Percentiles rank a stretch among this genome's conserved stretches.
Conservation (phyloP, 2,113 vertebrate genomes). For the Hassar affinis region DNA sequence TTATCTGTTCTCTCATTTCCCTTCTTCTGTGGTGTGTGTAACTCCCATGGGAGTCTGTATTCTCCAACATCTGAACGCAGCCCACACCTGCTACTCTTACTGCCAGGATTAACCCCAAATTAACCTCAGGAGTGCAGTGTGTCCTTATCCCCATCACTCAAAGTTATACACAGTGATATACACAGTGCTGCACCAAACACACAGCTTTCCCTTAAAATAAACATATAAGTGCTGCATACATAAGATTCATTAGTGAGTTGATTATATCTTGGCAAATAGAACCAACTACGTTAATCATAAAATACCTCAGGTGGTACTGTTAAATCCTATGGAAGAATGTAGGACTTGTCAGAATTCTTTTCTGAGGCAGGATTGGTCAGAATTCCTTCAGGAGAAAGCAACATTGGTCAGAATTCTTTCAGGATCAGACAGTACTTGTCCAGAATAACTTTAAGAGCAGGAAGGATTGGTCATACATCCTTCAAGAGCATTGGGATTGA, state of each 20-base stretch:
- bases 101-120: slow-evolving; percentile 9
- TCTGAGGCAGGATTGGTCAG: background rate
- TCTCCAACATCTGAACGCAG: slow-evolving; percentile 7
- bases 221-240: background rate
- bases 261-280: no score
- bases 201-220: background rate
- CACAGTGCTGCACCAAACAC: background rate
- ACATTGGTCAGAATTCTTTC: background rate
- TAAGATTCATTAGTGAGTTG: background rate
- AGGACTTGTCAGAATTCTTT: background rate
- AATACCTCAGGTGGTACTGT: background rate
- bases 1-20: slow-evolving; percentile 20
- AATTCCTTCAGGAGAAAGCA: background rate
- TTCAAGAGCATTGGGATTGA: no score
- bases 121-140: background rate
- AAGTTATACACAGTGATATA: no score
- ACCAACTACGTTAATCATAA: background rate
- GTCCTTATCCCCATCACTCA: background rate
- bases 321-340: background rate
- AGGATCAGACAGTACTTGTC: background rate
- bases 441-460: background rate
- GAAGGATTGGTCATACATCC: background rate
- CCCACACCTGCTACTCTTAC: slow-evolving; percentile 12
- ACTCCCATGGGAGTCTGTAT: slow-evolving; percentile 63
- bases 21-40: background rate